Conservation (phyloP, 2,113 vertebrate species). For the Ceratotherium simum region DNA sequence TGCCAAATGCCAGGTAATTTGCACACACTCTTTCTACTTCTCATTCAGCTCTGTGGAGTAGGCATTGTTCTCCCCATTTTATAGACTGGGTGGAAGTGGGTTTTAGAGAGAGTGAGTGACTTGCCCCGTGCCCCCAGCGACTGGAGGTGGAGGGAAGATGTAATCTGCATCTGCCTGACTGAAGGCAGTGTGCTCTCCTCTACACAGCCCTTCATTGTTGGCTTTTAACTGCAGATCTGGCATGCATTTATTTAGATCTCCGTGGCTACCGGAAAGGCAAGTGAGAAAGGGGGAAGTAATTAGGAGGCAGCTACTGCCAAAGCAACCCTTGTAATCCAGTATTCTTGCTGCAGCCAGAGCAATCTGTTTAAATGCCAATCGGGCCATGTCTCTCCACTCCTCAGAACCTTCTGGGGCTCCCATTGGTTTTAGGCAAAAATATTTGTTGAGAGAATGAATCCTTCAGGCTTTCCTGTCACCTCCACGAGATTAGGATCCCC, state of each 20-base stretch:
- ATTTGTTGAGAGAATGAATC: background rate
- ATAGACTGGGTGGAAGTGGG: background rate
- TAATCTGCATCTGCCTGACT: background rate
- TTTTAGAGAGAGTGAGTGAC: background rate
- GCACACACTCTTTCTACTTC: background rate
- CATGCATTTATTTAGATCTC: slow-evolving; percentile 66
- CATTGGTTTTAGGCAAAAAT: background rate
- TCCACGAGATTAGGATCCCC: background rate
- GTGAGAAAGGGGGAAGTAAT: slow-evolving; percentile 72
- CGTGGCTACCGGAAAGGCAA: slow-evolving; percentile 57
- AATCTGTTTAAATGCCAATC: background rate
- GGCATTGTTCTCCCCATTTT: background rate
- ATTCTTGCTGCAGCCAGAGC: background rate
- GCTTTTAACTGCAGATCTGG: slow-evolving; percentile 58
- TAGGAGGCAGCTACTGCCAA: slow-evolving; percentile 69
- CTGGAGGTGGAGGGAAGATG: background rate
- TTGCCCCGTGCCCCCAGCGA: background rate
- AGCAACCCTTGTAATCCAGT: slow-evolving; percentile 39
- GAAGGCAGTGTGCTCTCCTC: background rate
- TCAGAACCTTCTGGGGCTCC: background rate
- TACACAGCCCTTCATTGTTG: slow-evolving; percentile 48
- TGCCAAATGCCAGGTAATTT: background rate
- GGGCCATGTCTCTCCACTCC: background rate
- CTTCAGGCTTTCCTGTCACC: background rate
- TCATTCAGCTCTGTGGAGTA: background rate